Base-by-base conservation (phyloP, 2,797 vertebrate genomes). In the Alosa sapidissima region DNA sequence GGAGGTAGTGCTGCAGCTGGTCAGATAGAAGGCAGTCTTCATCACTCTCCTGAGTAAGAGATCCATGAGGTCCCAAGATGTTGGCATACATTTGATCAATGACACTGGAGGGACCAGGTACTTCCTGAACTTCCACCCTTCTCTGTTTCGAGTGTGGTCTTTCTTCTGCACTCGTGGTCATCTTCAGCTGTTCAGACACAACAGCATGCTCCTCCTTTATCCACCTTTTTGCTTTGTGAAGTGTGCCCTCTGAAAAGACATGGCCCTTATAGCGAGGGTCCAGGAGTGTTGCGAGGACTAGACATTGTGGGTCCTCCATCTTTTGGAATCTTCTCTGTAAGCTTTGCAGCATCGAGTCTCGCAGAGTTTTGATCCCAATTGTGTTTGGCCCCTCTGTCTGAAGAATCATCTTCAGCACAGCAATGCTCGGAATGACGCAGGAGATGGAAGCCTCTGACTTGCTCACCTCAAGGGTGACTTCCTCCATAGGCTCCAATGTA, bases 241-340 rank as follows among this genome's bases (percentile, higher is more conserved):
- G 55, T 87, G 83, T 88, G 68, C 81, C 75, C 81, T 62, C 85
- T 65, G 58, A 51, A 81, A 89, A 85, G 68, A 81, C 78, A 86
- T 84, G 82, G 45, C 48, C 82, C 82, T 88, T 88, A n/a, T 86
- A 88, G 8, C 47, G 41, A 81, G 87, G 83, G 47, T 88, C 87
- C 36, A 88, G 87, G 45, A 86, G 52, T 81, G 81, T 85, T 65
- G 83, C 87, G 11, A 85, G 55, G 72, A 89, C 83, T 60, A 89
- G 81, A 81, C 51, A 54, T 85, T 84, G 85, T 5, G 78, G 85
- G 24, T 85, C 55, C 47, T 85, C 54, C 48, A 83, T 60, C n/a
- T n/a, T 86, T 24, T 81, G 33, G 24, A 84, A 88, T 28, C 58
- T 82, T 81, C 58, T 84, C 2, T 81, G 6, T 83, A 85, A 82